Percentiles rank a stretch among this genome's conserved stretches.
Evolutionary conservation across 2,113 vertebrate genomes (phyloP).

Genomic region (Semicossyphus pulcher): DNA sequence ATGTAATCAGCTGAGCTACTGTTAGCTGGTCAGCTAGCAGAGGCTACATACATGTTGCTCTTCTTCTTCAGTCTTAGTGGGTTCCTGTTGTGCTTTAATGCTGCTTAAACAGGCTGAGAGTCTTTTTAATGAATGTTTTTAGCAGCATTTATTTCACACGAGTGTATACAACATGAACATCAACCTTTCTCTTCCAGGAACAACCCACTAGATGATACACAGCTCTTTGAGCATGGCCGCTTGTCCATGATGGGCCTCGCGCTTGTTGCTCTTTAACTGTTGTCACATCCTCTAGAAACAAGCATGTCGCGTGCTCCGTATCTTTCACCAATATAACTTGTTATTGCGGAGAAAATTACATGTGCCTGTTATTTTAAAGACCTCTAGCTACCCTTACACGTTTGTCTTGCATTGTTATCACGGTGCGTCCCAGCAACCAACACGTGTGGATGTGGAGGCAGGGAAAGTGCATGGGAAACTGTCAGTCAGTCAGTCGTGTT

Average conservation of each 20-base stretch:
- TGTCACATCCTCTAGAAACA: background rate
- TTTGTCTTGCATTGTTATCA: background rate
- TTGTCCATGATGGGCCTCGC: slow-evolving; percentile 65
- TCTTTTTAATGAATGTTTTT: too few relatives aligned
- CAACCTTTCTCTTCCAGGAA: background rate
- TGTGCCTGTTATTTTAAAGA: background rate
- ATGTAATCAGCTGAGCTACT: slow-evolving; percentile 56
- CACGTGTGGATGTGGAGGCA: slow-evolving; percentile 47
- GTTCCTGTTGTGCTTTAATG: background rate
- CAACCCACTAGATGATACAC: background rate
- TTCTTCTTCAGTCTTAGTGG: background rate
- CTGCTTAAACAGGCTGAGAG: background rate
- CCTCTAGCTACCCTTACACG: background rate
- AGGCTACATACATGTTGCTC: slow-evolving; percentile 67
- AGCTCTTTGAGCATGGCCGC: slow-evolving; percentile 50
- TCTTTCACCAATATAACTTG: too few relatives aligned
- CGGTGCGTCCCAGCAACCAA: slow-evolving; percentile 8
- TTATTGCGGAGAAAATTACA: background rate
- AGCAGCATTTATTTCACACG: background rate
- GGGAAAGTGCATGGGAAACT: slow-evolving; percentile 5
- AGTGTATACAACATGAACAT: background rate
- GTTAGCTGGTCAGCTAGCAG: slow-evolving; percentile 62
- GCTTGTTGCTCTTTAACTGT: slow-evolving; percentile 68
- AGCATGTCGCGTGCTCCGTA: background rate
- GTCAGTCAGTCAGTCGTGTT: slow-evolving; percentile 40